Percentiles rank a stretch among this genome's conserved stretches.
Conservation (phyloP, 2,113 vertebrate species). For the Pyrgilauda ruficollis region DNA sequence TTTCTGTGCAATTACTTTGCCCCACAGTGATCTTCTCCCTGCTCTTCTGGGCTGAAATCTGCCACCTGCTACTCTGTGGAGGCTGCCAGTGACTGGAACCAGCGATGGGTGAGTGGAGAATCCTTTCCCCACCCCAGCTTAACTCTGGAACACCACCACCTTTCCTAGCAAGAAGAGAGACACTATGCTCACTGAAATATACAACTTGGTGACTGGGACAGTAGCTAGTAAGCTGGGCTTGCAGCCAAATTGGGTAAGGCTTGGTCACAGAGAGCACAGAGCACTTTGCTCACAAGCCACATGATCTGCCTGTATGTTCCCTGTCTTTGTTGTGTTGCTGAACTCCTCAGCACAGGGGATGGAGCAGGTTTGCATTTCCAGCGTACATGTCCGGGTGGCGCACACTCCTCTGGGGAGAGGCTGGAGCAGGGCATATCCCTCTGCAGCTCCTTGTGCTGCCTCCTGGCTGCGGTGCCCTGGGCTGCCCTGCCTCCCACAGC, state of each 20-base stretch:
- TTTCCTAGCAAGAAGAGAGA: neutral
- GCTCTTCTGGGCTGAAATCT: neutral
- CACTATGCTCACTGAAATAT: neutral
- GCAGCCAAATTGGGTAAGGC: neutral
- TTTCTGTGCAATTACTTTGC: neutral
- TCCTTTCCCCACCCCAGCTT: neutral
- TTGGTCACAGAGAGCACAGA: neutral
- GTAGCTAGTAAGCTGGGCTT: neutral
- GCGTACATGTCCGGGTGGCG: fast-evolving
- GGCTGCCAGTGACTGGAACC: neutral
- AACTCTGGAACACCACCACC: neutral
- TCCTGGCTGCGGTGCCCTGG: neutral
- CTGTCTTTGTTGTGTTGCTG: neutral
- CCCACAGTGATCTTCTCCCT: fast-evolving
- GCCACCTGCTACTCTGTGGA: neutral
- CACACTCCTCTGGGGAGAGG: neutral
- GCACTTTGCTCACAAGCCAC: neutral
- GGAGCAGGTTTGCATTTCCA: neutral
- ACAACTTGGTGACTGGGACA: too few species aligned
- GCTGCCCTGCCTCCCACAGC: neutral
- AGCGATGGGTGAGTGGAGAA: fast-evolving
- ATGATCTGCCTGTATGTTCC: neutral
- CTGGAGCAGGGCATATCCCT: neutral
- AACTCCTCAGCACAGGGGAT: neutral
- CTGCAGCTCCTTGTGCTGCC: neutral